phyloP scores from a whole-genome alignment of 2,113 vertebrate species.

The Ammodytes marinus region DNA sequence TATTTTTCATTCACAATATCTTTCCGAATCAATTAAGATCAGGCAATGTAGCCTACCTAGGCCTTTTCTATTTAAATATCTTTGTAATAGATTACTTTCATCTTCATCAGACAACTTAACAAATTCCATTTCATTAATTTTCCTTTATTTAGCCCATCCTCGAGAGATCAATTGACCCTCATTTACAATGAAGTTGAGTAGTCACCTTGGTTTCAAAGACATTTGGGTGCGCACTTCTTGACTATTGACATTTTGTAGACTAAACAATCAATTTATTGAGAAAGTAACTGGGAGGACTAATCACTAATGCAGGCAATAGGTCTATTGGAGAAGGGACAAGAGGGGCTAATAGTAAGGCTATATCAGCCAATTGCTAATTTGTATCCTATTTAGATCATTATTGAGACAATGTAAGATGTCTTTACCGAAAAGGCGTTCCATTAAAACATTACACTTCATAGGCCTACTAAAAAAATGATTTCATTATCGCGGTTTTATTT shows the following conservation, averaged over 20 bases:
- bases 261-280: background rate
- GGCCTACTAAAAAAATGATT: background rate
- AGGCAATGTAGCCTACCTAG: too few species aligned
- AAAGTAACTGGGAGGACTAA: too few species aligned
- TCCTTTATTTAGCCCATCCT: too few species aligned
- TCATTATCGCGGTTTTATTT: conserved; percentile 26
- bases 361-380: background rate
- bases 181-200: background rate
- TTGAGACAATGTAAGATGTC: background rate
- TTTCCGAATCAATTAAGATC: too few species aligned
- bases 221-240: background rate
- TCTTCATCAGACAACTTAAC: too few species aligned
- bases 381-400: background rate
- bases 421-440: background rate
- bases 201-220: background rate
- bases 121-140: too few species aligned
- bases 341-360: background rate
- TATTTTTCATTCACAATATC: too few species aligned
- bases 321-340: background rate
- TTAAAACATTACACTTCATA: background rate
- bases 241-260: background rate
- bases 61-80: too few species aligned
- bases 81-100: too few species aligned
- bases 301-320: background rate
- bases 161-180: too few species aligned